A percentile compares a stretch with the other conserved stretches of the same genome.
Evolutionary conservation across 1,140 invertebrate genomes (phyloP).

Genomic region (Adoxophyes honmai): DNA sequence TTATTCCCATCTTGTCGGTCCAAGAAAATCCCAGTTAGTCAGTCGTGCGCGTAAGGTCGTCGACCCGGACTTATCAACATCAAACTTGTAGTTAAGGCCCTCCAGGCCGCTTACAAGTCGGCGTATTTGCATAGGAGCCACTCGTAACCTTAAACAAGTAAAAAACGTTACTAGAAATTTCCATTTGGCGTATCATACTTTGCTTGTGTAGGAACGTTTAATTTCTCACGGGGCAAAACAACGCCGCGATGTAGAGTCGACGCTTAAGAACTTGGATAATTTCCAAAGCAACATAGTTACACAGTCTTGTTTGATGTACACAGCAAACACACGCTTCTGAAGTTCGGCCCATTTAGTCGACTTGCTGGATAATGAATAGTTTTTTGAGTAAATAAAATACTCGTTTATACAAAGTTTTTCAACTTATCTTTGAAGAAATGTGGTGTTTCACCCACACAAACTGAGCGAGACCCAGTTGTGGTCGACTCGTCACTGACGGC

Average conservation of each 20-base stretch:
- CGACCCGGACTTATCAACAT: constrained; percentile 68
- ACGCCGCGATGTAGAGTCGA: constrained; percentile 25
- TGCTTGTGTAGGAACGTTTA: constrained; percentile 18
- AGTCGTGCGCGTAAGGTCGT: constrained; percentile 60
- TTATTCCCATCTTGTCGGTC: constrained; percentile 51
- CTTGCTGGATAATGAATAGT: constrained; percentile 37
- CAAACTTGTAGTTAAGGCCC: constrained; percentile 44
- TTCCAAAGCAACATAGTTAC: constrained; percentile 46
- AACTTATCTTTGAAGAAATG: too few relatives aligned
- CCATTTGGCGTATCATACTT: constrained; percentile 17
- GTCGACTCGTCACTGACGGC: too few relatives aligned
- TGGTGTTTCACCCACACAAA: too few relatives aligned
- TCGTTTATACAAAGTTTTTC: too few relatives aligned
- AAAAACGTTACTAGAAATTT: constrained; percentile 20
- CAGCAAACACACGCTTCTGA: constrained; percentile 41
- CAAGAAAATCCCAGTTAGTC: constrained; percentile 54
- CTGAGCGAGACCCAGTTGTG: too few relatives aligned
- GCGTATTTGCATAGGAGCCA: constrained; percentile 44
- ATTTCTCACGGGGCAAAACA: constrained; percentile 19
- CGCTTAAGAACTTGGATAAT: constrained; percentile 36
- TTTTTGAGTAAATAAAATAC: too few relatives aligned
- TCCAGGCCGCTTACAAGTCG: constrained; percentile 18
- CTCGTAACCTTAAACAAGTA: constrained; percentile 19
- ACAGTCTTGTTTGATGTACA: constrained; percentile 44
- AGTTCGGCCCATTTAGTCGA: constrained; percentile 41